Evolutionary conservation across 2,888 invertebrate genomes (phyloP).

Genomic region (Cataglyphis cursor): DNA sequence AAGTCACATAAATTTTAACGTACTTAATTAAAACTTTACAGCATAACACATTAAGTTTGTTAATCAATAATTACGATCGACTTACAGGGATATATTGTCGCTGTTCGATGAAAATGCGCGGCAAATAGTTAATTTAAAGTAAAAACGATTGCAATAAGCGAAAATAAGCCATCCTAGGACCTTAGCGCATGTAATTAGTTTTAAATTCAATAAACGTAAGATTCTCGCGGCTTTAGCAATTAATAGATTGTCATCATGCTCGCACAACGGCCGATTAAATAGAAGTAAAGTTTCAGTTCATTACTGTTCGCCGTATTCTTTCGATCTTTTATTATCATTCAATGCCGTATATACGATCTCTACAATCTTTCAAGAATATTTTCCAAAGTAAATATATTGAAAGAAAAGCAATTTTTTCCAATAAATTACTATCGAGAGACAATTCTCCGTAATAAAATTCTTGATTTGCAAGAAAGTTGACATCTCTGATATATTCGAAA

Average conservation of each 20-base stretch:
- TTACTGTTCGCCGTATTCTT: slow-evolving; percentile 39
- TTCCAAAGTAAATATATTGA: background rate
- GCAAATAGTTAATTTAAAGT: slow-evolving; percentile 16
- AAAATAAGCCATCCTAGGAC: slow-evolving; percentile 57
- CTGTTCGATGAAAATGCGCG: slow-evolving; percentile 21
- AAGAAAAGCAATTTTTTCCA: background rate
- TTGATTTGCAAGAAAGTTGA: background rate
- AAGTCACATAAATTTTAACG: background rate
- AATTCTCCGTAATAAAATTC: background rate
- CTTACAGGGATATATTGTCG: background rate
- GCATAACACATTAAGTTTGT: background rate
- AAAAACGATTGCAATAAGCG: slow-evolving; percentile 5
- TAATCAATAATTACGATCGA: slow-evolving; percentile 11
- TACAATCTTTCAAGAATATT: background rate
- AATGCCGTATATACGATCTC: background rate
- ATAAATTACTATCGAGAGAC: background rate
- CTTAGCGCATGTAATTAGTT: slow-evolving; percentile 64
- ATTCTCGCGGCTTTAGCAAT: slow-evolving; percentile 58
- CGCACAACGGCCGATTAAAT: slow-evolving; percentile 58
- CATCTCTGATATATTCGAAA: background rate
- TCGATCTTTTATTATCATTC: background rate
- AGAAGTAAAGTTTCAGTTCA: slow-evolving; percentile 50
- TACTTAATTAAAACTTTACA: background rate
- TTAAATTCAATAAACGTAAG: slow-evolving; percentile 69
- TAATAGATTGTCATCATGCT: slow-evolving; percentile 62